Conservation (phyloP, 2,113 vertebrate genomes). For the Muscicapa adusta region DNA sequence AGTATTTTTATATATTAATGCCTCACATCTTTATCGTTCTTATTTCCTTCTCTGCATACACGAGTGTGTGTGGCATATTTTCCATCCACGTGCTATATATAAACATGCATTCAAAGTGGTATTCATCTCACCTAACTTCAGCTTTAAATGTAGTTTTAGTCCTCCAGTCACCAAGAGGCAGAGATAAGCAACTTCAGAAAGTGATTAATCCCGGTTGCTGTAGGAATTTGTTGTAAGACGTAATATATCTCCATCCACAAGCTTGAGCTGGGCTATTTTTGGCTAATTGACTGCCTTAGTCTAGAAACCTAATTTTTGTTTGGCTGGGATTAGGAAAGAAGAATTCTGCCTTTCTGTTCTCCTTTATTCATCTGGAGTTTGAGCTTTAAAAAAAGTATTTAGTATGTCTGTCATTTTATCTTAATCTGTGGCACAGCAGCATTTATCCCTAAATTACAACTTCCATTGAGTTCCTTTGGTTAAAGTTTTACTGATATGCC, state of each 20-base stretch:
- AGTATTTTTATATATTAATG: background rate
- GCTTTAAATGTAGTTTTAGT: background rate
- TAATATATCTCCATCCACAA: background rate
- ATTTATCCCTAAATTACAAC: background rate
- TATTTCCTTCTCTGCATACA: background rate
- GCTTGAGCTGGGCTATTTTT: background rate
- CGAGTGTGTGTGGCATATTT: background rate
- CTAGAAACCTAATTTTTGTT: background rate
- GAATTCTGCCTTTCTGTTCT: background rate
- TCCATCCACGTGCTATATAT: background rate
- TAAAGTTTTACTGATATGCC: background rate
- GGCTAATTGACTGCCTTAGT: background rate
- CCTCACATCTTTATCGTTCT: fast-evolving
- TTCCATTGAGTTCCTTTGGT: background rate
- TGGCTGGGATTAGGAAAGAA: background rate
- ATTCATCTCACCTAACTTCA: background rate
- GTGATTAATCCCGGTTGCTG: background rate
- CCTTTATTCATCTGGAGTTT: background rate
- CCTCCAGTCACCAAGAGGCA: background rate
- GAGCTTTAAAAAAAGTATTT: background rate
- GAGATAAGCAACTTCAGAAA: background rate
- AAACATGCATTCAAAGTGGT: background rate
- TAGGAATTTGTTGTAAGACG: background rate
- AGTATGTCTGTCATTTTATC: background rate
- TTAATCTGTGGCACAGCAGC: background rate